A percentile compares a stretch with the other conserved stretches of the same genome.
Conservation (phyloP, 2,888 invertebrate species). For the Malachius bipustulatus region DNA sequence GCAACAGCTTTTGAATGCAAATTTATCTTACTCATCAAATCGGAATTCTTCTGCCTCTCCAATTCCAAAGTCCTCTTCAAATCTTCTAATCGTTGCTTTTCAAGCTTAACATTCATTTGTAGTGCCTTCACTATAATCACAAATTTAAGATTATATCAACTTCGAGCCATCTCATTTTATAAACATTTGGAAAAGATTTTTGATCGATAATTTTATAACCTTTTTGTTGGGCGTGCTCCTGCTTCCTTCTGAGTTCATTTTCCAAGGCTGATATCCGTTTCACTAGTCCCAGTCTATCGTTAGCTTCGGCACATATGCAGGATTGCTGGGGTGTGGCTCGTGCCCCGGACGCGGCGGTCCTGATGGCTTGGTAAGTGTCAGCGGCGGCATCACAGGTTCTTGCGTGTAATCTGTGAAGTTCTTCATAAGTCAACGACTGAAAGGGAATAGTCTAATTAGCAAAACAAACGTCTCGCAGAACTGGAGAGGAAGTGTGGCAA, state of each 20-base stretch:
- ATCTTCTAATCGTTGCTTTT: constrained; percentile 21
- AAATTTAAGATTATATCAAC: neutral
- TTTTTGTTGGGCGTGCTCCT: constrained; percentile 38
- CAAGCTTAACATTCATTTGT: constrained; percentile 20
- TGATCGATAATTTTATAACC: too few species aligned
- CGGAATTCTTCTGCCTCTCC: constrained; percentile 22
- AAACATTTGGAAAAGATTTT: neutral
- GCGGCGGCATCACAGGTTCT: constrained; percentile 41
- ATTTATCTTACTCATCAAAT: constrained; percentile 18
- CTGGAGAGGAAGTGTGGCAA: constrained; percentile 13
- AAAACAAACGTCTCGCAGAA: neutral
- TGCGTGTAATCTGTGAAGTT: constrained; percentile 40
- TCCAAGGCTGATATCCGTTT: constrained; percentile 33
- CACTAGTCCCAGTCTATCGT: constrained; percentile 37
- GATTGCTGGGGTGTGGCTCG: neutral
- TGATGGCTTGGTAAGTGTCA: constrained; percentile 27
- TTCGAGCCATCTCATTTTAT: neutral
- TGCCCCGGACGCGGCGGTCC: too few species aligned
- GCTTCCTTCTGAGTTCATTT: constrained; percentile 37
- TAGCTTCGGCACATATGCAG: constrained; percentile 25
- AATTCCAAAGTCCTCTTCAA: constrained; percentile 18
- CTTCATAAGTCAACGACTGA: constrained; percentile 39
- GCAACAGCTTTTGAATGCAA: constrained; percentile 20
- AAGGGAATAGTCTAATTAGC: constrained; percentile 10
- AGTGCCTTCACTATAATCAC: constrained; percentile 18